These are phyloP conservation scores for Erythrolamprus reginae DNA, from an alignment of 2,113 vertebrate genomes.

Conservation along the genomic window DNA sequence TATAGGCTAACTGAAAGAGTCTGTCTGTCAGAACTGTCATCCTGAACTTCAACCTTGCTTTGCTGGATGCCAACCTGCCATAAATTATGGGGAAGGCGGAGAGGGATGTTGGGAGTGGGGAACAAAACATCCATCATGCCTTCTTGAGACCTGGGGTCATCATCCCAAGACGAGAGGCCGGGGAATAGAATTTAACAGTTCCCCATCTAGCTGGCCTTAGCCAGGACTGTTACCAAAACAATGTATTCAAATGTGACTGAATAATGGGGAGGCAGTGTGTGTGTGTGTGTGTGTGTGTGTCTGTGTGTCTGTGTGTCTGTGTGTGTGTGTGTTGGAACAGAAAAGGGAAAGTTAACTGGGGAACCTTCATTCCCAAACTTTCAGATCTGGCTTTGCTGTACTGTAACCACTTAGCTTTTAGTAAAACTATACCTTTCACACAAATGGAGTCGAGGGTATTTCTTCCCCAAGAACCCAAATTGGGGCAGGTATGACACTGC, in stretches of 20 bases:
- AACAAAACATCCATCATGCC: background rate
- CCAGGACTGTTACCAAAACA: background rate
- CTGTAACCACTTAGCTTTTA: background rate
- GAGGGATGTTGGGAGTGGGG: background rate
- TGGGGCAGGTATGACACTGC: background rate
- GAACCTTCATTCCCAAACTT: background rate
- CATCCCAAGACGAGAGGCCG: background rate
- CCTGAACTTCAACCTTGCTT: background rate
- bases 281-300: too few relatives aligned
- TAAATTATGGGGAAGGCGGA: background rate
- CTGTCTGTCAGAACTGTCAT: background rate
- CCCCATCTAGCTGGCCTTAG: too few relatives aligned
- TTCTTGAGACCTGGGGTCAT: background rate
- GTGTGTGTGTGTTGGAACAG: background rate
- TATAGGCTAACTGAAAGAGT: background rate
- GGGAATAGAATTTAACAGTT: background rate
- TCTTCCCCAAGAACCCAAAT: background rate
- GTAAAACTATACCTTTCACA: background rate
- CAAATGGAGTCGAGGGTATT: background rate
- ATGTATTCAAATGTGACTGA: background rate
- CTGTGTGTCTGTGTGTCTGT: accelerated
- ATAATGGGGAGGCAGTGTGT: background rate
- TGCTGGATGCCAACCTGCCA: background rate
- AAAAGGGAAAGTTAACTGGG: background rate
- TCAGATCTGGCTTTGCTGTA: background rate